A percentile compares a stretch with the other conserved stretches of the same genome.
These are phyloP conservation scores for Acropora tenuis DNA, from an alignment of 64 coral and sea anemone species.

Conservation along the genomic window DNA sequence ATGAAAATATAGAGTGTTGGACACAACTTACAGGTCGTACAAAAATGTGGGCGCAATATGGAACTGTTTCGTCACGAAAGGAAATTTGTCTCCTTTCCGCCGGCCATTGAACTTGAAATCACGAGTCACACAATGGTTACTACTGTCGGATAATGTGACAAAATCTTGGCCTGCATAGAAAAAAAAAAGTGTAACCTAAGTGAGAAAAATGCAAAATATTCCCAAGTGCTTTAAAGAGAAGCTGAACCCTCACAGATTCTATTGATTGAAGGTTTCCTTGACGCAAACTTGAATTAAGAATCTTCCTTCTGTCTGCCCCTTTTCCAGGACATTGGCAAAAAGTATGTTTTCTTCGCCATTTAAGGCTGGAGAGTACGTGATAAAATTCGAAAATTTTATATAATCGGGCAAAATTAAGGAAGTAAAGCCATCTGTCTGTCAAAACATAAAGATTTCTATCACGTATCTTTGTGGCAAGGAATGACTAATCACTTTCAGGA, in stretches of 20 bases:
- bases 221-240: no score
- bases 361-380: no score
- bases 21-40: no score
- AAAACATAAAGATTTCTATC: neutral
- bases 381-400: neutral
- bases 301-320: neutral
- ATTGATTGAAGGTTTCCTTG: no score
- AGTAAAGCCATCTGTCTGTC: neutral
- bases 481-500: no score
- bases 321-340: neutral
- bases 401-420: neutral
- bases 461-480: neutral
- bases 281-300: neutral
- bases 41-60: no score
- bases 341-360: no score
- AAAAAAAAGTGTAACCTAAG: neutral
- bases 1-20: no score
- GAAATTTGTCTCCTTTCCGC: no score
- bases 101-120: neutral
- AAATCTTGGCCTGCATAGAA: constrained; percentile 52
- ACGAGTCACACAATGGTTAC: neutral
- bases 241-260: no score
- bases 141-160: constrained; percentile 52
- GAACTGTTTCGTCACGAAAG: no score
- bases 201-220: neutral